phyloP scores from a whole-genome alignment of 1,140 invertebrate species.

The fruit fly (Drosophila melanogaster) region Release_6_plus_ISO1_MT NT_033777.3:15506001-15506500 shows the following conservation, averaged over 20 bases:
- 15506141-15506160: conserved; percentile 79
- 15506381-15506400: conserved; percentile 15
- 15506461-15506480: background rate
- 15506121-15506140: conserved; percentile 78
- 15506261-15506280: conserved; percentile 12
- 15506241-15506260: background rate
- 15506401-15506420: background rate
- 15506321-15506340: conserved; percentile 62
- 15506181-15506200: conserved; percentile 61
- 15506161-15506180: conserved; percentile 80
- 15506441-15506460: background rate
- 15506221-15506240: conserved; percentile 7
- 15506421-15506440: too few species aligned
- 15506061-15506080: conserved; percentile 12
- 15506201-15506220: conserved; percentile 31
- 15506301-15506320: conserved; percentile 68
- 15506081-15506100: conserved; percentile 57
- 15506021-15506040: background rate
- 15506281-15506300: conserved; percentile 36
- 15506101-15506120: conserved; percentile 52
- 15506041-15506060: background rate
- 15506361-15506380: conserved; percentile 33
- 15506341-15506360: conserved; percentile 50
- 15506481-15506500: background rate
- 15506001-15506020: conserved; percentile 62